Conservation (phyloP, 2,888 invertebrate species). For the Chrysotoxum bicinctum region DNA sequence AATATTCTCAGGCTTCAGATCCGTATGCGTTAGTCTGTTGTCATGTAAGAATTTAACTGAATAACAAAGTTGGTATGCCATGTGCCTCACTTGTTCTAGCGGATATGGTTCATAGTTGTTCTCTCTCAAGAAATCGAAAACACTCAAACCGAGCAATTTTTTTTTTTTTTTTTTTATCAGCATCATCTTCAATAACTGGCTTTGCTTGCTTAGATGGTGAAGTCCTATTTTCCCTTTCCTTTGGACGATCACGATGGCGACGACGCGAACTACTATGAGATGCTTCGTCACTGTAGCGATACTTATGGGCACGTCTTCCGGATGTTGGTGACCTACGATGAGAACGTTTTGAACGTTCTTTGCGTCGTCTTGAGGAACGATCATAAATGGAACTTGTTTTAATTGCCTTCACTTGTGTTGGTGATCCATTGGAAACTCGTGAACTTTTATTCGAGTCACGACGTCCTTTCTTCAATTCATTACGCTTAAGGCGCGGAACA, state of each 20-base stretch:
- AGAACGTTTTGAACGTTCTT: constrained; percentile 93
- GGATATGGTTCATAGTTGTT: constrained; percentile 99
- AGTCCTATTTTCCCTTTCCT: constrained; percentile 80
- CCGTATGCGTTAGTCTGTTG: constrained; percentile 98
- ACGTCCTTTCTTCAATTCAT: constrained; percentile 84
- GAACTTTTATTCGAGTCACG: constrained; percentile 85
- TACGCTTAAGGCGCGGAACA: constrained; percentile 79
- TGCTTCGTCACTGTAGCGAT: constrained; percentile 82
- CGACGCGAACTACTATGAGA: constrained; percentile 81
- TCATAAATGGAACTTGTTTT: too few species aligned
- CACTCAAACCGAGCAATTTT: constrained; percentile 98
- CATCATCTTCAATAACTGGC: too few species aligned
- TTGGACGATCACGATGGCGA: constrained; percentile 80
- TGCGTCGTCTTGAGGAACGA: constrained; percentile 89
- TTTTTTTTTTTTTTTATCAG: too few species aligned
- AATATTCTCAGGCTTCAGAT: constrained; percentile 99
- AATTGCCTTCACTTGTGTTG: too few species aligned
- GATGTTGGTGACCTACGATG: constrained; percentile 91
- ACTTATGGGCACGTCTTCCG: constrained; percentile 87
- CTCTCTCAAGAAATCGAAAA: constrained; percentile 99
- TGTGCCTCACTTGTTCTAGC: constrained; percentile 98
- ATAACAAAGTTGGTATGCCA: constrained; percentile 97
- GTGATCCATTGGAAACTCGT: constrained; percentile 80
- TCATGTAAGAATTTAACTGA: constrained; percentile 99
- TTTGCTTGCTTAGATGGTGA: constrained; percentile 82